Conservation (phyloP, 2,888 invertebrate species). For the Ormyrus labotus region DNA sequence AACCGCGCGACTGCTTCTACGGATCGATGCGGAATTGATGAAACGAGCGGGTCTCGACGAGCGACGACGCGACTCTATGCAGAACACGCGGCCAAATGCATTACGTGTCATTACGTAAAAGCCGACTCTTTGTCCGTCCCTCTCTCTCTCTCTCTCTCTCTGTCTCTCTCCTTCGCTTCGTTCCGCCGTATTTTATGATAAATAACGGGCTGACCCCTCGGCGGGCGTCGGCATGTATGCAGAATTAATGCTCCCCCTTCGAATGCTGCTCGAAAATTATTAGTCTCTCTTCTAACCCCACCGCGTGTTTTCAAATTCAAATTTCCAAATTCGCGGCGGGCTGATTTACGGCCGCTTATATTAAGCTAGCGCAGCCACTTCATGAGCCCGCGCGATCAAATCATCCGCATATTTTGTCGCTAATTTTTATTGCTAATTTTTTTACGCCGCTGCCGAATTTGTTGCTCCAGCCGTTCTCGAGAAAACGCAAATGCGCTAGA, state of each 20-base stretch:
- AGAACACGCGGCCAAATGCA: slow-evolving; percentile 20
- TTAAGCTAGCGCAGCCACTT: no score
- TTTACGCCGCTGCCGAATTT: no score
- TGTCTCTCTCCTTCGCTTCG: not conserved
- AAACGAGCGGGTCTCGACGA: slow-evolving; percentile 8
- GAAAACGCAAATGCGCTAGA: no score
- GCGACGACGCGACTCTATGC: not conserved
- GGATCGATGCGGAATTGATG: slow-evolving; percentile 32
- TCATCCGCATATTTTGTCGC: no score
- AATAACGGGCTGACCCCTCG: slow-evolving; percentile 46
- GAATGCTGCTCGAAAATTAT: slow-evolving; percentile 17
- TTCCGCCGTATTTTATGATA: slow-evolving; percentile 41
- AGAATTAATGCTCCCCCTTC: slow-evolving; percentile 25
- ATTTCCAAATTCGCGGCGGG: no score
- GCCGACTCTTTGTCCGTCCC: not conserved
- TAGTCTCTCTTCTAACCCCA: not conserved
- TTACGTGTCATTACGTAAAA: slow-evolving; percentile 46
- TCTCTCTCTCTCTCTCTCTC: slow-evolving; percentile 30
- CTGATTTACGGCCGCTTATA: no score
- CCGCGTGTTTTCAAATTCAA: no score
- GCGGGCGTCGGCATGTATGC: slow-evolving; percentile 12
- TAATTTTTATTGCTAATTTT: no score
- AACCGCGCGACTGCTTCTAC: not conserved
- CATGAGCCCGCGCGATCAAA: no score
- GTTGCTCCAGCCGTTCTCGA: no score